Base-by-base conservation (phyloP, 2,888 invertebrate genomes). In the Bedellia somnulentella region DNA sequence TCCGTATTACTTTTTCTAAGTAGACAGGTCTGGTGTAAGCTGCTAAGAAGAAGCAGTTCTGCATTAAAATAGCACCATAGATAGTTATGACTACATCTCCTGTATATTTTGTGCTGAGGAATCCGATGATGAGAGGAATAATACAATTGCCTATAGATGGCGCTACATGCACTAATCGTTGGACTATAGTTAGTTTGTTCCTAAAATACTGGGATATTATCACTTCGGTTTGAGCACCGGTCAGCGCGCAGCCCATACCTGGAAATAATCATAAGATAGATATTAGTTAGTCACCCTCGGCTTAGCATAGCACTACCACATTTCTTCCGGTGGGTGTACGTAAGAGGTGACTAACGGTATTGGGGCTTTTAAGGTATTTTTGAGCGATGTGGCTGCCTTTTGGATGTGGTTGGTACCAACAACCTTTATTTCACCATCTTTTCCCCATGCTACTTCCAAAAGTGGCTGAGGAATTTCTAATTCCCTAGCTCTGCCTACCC, bases 171-270 rank as follows among this genome's bases (percentile, higher is more conserved):
- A 80, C 58, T 15, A 80, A 52, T 29, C 78, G 62, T 32, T 70
- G 77, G 1, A 80, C 68, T 32, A 68, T 56, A 1, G 67, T 61
- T 14, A 80, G 57, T 41, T 80, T 81, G 16, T 79, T 60, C 37
- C 78, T 59, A 46, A 82, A 82, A 52, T 80, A 82, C 41, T 81
- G 81, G 0, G 71, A 67, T 29, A 82, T 51, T 27, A 81, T 64
- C 5, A 80, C 60, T 46, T 82, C 81, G 13, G 79, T 78, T 47
- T 82, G 81, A 26, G 79, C 68, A 11, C 77, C 73, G 14, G 79
- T 70, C 27, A 82, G 47, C 1, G 81, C 79, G 32, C 78, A 67
- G 3, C 82, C 82, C 22, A 70, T 46, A 37, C 82, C 82, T 82
- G 55, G 31, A 71, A 15, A 11, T 13, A 18, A 15, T 16, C 15